These are phyloP conservation scores for Anabacerthia variegaticeps DNA, from an alignment of 2,797 vertebrate species.

Conservation along the genomic window DNA sequence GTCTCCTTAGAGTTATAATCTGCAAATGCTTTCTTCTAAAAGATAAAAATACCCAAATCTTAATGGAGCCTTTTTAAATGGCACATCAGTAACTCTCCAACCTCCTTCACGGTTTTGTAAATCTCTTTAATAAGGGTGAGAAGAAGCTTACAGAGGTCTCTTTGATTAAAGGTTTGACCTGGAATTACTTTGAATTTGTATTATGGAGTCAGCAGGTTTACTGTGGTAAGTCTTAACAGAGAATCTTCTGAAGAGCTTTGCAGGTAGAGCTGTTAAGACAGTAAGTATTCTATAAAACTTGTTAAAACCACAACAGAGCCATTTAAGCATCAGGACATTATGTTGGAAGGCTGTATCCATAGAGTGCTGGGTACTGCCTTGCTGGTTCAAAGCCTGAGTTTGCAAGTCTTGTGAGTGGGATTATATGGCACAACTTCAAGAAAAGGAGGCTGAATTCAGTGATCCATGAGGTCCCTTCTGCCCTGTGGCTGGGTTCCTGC, in stretches of 20 bases:
- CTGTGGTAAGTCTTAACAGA: not conserved
- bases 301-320: not conserved
- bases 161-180: conserved; percentile 73
- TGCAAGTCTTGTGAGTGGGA: not conserved
- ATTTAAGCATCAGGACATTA: not conserved
- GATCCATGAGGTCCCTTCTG: not conserved
- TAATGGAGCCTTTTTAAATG: conserved; percentile 81
- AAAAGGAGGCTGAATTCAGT: not conserved
- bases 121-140: conserved; percentile 78
- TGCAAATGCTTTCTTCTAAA: conserved; percentile 68
- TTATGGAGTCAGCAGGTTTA: conserved; percentile 55
- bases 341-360: not conserved
- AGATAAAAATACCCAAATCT: conserved; percentile 76
- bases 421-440: not conserved
- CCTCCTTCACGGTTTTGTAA: conserved; percentile 77
- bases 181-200: conserved; percentile 56
- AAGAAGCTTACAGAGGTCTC: conserved; percentile 72
- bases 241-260: conserved; percentile 27
- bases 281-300: conserved; percentile 3
- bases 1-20: conserved; percentile 70
- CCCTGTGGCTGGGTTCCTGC: not conserved
- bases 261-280: conserved; percentile 33
- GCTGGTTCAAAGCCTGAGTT: not conserved
- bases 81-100: conserved; percentile 80
- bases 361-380: not conserved